These are phyloP conservation scores for Bothrops jararaca DNA, from an alignment of 2,113 vertebrate species.

Conservation along the genomic window DNA sequence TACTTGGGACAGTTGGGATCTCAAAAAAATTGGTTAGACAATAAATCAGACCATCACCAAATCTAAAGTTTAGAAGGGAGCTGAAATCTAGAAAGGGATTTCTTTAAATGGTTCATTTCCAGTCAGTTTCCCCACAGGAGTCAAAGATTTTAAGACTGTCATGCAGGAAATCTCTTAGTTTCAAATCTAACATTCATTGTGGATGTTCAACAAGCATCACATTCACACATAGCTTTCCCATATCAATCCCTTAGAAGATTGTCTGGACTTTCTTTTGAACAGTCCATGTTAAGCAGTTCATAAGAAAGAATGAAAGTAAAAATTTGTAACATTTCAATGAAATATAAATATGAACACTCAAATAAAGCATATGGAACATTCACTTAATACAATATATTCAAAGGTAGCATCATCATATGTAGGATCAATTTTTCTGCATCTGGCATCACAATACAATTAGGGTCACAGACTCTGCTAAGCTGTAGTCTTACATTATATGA, in stretches of 20 bases:
- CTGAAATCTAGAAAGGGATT: not conserved
- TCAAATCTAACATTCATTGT: not conserved
- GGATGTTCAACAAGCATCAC: not conserved
- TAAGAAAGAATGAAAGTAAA: not conserved
- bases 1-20: not conserved
- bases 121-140: not conserved
- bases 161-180: not conserved
- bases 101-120: not conserved
- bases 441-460: slow-evolving; percentile 7
- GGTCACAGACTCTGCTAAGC: not conserved
- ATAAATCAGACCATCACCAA: not conserved
- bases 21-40: not conserved
- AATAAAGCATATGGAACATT: not conserved
- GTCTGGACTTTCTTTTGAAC: not conserved
- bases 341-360: not conserved
- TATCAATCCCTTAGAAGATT: not conserved
- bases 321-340: not conserved
- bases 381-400: slow-evolving; percentile 21
- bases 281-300: not conserved
- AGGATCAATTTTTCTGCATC: slow-evolving; percentile 24
- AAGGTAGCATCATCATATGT: not conserved
- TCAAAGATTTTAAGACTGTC: not conserved
- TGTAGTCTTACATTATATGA: not conserved
- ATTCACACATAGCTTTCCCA: not conserved
- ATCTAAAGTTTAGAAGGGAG: not conserved